phyloP scores from a whole-genome alignment of 2,888 invertebrate species.

The Aphodius granarius region DNA sequence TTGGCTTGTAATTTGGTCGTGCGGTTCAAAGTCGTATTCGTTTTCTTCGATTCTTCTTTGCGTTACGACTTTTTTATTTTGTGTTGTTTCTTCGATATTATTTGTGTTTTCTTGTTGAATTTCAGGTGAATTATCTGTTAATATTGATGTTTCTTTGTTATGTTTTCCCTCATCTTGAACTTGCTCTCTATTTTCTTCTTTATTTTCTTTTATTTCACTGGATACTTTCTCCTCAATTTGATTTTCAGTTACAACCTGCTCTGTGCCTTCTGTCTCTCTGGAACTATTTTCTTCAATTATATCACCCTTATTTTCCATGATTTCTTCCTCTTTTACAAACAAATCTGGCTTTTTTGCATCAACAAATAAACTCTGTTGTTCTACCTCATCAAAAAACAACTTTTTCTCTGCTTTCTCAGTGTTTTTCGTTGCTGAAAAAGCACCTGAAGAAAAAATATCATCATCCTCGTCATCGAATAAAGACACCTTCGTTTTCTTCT shows the following conservation, averaged over 20 bases:
- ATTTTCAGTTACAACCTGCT: not conserved
- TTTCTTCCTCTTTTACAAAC: not conserved
- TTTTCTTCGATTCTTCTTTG: not conserved
- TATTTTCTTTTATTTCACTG: not conserved
- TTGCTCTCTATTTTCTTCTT: not conserved
- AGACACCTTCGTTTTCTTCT: conserved; percentile 1
- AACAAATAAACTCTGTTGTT: conserved; percentile 13
- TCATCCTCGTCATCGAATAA: conserved; percentile 30
- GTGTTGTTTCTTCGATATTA: not conserved
- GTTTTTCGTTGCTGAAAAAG: not conserved
- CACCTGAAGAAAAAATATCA: conserved; percentile 19
- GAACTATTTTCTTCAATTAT: not conserved
- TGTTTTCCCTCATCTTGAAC: not conserved
- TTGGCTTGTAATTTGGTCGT: not conserved
- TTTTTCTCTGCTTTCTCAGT: not conserved
- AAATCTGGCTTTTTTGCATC: not conserved
- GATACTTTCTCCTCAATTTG: not conserved
- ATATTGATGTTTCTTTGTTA: not conserved
- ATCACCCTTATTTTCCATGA: not conserved
- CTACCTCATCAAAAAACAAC: conserved; percentile 23
- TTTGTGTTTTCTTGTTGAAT: not conserved
- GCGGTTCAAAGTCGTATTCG: not conserved
- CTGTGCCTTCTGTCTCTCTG: no score
- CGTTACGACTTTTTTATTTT: not conserved
- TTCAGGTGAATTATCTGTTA: not conserved